Evolutionary conservation across 2,888 invertebrate species (phyloP), one percentile per base, ranked within the genome.

Genomic region (Hymenopus coronatus): DNA sequence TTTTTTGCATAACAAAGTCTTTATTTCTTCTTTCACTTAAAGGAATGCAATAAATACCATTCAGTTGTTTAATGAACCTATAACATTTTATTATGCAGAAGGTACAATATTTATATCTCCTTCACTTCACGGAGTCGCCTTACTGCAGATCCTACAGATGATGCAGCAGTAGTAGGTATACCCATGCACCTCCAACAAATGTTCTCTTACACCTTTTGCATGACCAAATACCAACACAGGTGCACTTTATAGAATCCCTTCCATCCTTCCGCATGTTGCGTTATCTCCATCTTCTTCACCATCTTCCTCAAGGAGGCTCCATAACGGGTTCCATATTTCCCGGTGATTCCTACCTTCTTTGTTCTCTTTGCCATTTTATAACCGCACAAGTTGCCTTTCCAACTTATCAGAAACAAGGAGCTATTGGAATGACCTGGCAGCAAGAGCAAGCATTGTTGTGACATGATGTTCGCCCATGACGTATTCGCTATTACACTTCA

Each of bases 311-410:
- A 96, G 90, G 99, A 99, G 93, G 99, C 99, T 96, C 99, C 99
- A 94, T 99, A 99, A 94, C 99, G 96, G 93, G 99, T 98, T 93
- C 99, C 99, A 96, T 99, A 99, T 96, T 99, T 99, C 93, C 99
- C 99, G 92, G 97, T 97, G 94, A 99, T 99, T 96, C 99, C 99
- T 93, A 99, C 99, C 97, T 99, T 99, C 96, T 99, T 99, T 91
- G 99, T 99, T 94, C 99, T 98, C 95, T 99, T 99, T 93, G 99
- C 99, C 99, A n/a, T n/a, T n/a, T n/a, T n/a, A n/a, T n/a, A n/a
- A n/a, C n/a, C n/a, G n/a, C n/a, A n/a, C n/a, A n/a, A n/a, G n/a
- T n/a, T n/a, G n/a, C n/a, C n/a, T n/a, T n/a, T n/a, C n/a, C n/a
- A n/a, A n/a, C n/a, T n/a, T n/a, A n/a, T n/a, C n/a, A n/a, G n/a